Evolutionary conservation across 2,113 vertebrate genomes (phyloP).

Genomic region (Macroglossus sobrinus): DNA sequence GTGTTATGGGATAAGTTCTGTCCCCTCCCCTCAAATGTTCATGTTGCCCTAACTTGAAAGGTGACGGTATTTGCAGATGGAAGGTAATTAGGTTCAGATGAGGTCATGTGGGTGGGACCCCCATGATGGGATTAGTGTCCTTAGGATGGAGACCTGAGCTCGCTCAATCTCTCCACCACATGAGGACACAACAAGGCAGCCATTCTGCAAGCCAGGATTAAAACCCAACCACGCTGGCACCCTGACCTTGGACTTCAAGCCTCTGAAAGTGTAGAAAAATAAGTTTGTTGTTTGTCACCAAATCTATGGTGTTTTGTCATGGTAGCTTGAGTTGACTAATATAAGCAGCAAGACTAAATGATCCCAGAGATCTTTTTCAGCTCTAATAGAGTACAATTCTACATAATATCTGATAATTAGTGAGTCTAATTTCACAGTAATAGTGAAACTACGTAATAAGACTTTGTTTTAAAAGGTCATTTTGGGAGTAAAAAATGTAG

Average conservation of each 20-base stretch:
- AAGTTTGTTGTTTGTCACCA: not conserved
- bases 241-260: not conserved
- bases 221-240: not conserved
- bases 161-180: too few relatives aligned
- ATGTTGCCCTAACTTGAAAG: not conserved
- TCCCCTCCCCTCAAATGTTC: too few relatives aligned
- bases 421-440: not conserved
- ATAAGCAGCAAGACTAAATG: not conserved
- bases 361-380: not conserved
- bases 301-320: not conserved
- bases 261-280: not conserved
- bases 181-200: not conserved
- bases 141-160: not conserved
- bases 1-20: too few relatives aligned
- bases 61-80: not conserved
- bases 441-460: not conserved
- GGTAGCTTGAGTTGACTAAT: not conserved
- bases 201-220: not conserved
- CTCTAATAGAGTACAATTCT: not conserved
- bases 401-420: not conserved
- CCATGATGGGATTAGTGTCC: not conserved
- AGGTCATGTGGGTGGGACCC: not conserved
- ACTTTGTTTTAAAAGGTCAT: not conserved
- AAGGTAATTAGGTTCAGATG: not conserved
- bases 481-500: not conserved